Evolutionary conservation across 2,797 vertebrate genomes (phyloP).

Genomic region (Apodemus agrarius): DNA sequence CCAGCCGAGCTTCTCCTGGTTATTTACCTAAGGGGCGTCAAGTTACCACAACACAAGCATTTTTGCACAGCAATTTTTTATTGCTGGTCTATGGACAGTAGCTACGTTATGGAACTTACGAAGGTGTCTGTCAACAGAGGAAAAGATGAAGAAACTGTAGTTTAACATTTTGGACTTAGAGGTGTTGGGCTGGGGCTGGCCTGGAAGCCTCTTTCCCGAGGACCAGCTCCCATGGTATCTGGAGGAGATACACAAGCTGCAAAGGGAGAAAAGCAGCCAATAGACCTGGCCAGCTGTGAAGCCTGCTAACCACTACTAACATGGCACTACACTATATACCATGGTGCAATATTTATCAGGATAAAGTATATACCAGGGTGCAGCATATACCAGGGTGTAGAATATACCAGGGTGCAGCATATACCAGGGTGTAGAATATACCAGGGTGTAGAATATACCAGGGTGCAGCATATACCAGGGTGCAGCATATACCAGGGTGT

Average conservation of each 20-base stretch:
- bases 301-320: neutral
- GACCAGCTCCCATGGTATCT: neutral
- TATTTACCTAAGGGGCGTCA: neutral
- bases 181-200: neutral
- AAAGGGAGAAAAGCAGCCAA: neutral
- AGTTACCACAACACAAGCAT: neutral
- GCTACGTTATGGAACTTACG: neutral
- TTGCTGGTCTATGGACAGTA: neutral
- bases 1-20: neutral
- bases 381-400: too few species aligned
- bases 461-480: too few species aligned
- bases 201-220: neutral
- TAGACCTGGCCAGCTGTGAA: neutral
- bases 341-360: too few species aligned
- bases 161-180: neutral
- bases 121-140: neutral
- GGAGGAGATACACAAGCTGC: neutral
- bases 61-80: neutral
- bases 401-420: too few species aligned
- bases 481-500: fast-evolving
- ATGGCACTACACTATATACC: fast-evolving
- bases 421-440: neutral
- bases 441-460: neutral
- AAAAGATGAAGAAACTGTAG: neutral
- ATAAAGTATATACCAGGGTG: fast-evolving